Percentiles rank a stretch among this genome's conserved stretches.
Conservation (phyloP, 2,888 invertebrate species). For the Tetragonisca angustula region DNA sequence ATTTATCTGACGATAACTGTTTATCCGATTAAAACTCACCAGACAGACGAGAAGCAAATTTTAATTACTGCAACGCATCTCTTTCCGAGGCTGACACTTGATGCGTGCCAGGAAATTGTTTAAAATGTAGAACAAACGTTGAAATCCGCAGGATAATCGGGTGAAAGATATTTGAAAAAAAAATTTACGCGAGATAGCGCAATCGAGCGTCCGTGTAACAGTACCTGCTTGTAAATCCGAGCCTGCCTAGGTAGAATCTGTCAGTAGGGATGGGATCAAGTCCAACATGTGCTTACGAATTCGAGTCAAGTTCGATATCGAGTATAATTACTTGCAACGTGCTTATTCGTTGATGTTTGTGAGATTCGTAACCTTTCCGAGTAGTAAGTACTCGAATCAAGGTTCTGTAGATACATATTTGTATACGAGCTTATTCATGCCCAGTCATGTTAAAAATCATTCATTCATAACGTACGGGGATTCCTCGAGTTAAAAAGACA, state of each 20-base stretch:
- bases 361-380: too few species aligned
- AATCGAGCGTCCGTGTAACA: constrained; percentile 1
- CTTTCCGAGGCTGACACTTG: neutral
- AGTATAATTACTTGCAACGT: too few species aligned
- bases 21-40: neutral
- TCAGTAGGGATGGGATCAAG: too few species aligned
- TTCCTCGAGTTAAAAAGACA: too few species aligned
- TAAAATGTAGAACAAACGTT: neutral
- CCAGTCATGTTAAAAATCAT: too few species aligned
- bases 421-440: too few species aligned
- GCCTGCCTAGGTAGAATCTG: constrained; percentile 5
- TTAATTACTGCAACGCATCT: neutral
- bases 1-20: neutral
- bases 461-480: too few species aligned
- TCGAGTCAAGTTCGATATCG: too few species aligned
- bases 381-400: too few species aligned
- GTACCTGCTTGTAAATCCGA: constrained; percentile 39
- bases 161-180: neutral
- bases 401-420: too few species aligned
- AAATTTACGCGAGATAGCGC: neutral
- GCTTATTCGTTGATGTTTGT: too few species aligned
- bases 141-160: neutral
- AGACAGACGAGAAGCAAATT: neutral
- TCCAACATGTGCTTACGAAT: too few species aligned
- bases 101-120: neutral